Percentiles rank a stretch among this genome's conserved stretches.
Conservation (phyloP, 2,888 invertebrate species). For the Cantharis lateralis region DNA sequence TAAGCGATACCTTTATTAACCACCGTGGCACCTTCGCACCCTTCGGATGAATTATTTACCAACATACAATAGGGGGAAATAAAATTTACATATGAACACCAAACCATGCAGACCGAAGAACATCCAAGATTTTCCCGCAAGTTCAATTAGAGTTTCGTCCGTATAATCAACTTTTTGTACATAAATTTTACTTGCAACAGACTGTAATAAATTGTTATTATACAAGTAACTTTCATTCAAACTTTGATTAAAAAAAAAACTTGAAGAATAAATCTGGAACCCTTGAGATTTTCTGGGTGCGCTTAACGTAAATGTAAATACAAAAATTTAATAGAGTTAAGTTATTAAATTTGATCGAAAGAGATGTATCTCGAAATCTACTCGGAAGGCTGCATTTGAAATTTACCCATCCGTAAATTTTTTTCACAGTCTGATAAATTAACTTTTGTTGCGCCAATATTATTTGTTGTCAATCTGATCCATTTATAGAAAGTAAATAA, state of each 20-base stretch:
- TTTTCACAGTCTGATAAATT: not conserved
- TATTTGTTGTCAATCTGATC: not conserved
- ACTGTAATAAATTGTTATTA: not conserved
- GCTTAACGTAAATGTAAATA: not conserved
- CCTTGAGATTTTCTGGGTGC: not conserved
- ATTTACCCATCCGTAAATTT: not conserved
- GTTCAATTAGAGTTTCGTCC: not conserved
- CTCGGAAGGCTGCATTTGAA: not conserved
- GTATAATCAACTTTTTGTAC: not conserved
- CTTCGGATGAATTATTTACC: not conserved
- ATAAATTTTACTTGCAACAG: not conserved
- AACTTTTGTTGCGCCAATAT: not conserved
- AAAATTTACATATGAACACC: not conserved
- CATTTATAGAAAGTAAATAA: not conserved
- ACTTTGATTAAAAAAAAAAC: not conserved
- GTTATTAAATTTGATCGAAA: not conserved
- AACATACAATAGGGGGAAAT: not conserved
- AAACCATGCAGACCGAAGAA: not conserved
- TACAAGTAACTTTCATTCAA: not conserved
- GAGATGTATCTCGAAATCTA: not conserved
- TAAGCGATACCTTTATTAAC: not conserved
- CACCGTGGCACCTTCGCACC: not conserved
- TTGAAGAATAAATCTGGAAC: not conserved
- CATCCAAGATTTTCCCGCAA: not conserved
- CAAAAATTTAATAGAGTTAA: not conserved